These are phyloP conservation scores for Actinia tenebrosa DNA, from an alignment of 64 coral and sea anemone genomes.

Conservation along the genomic window DNA sequence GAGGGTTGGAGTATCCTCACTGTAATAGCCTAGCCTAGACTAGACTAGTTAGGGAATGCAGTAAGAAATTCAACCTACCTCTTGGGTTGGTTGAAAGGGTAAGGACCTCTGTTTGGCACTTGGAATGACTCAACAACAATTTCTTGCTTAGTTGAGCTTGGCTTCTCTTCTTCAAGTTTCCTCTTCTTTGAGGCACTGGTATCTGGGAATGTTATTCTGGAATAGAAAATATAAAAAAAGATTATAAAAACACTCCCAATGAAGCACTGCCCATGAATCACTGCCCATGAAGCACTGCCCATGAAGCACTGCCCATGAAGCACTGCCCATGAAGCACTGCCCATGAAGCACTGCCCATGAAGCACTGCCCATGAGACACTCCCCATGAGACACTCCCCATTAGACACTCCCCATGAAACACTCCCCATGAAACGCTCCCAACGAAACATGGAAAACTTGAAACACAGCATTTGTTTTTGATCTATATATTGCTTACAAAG, in stretches of 20 bases:
- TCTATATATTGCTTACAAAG: too few species aligned
- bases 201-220: constrained; percentile 92
- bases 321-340: too few species aligned
- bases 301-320: too few species aligned
- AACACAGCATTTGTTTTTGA: too few species aligned
- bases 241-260: neutral
- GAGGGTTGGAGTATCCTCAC: too few species aligned
- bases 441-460: too few species aligned
- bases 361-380: too few species aligned
- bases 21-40: too few species aligned
- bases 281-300: too few species aligned
- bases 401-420: too few species aligned
- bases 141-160: constrained; percentile 56
- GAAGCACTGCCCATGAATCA: neutral
- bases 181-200: constrained; percentile 57
- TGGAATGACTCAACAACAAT: constrained; percentile 93
- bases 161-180: constrained; percentile 66
- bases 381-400: neutral
- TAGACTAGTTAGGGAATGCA: neutral
- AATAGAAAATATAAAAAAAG: neutral
- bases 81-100: constrained; percentile 97
- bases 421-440: neutral
- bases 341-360: too few species aligned
- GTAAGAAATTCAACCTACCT: constrained; percentile 29
- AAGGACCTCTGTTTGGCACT: constrained; percentile 87